A percentile compares a stretch with the other conserved stretches of the same genome.
Conservation (phyloP, 2,113 vertebrate genomes). For the Ictalurus punctatus region DNA sequence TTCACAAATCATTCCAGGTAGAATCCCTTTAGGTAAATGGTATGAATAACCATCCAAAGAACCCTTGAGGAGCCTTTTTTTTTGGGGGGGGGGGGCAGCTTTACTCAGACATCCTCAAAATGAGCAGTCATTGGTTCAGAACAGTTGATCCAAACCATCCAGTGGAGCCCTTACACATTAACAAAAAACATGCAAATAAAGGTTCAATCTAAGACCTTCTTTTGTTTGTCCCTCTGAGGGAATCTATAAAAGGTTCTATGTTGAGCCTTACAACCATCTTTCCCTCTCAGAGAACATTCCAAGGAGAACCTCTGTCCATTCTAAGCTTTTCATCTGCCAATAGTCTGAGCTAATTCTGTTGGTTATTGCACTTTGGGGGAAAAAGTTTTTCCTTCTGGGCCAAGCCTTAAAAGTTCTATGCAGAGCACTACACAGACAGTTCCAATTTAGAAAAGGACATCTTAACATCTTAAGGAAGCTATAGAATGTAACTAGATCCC, state of each 20-base stretch:
- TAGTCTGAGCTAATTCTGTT: not conserved
- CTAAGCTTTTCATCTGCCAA: not conserved
- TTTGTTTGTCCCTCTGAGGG: not conserved
- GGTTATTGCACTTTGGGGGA: not conserved
- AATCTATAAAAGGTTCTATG: not conserved
- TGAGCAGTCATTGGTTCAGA: not conserved
- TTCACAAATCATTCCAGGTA: not conserved
- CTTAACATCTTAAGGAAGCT: too few relatives aligned
- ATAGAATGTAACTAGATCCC: too few relatives aligned
- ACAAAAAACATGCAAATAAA: not conserved
- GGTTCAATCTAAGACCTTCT: not conserved
- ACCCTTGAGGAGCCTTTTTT: not conserved
- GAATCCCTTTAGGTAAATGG: not conserved
- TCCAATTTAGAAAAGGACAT: too few relatives aligned
- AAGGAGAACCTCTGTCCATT: not conserved
- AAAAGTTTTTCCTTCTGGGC: not conserved
- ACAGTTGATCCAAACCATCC: not conserved
- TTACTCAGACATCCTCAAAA: not conserved
- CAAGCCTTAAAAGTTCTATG: not conserved
- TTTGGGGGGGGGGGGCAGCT: accelerated
- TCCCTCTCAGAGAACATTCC: not conserved
- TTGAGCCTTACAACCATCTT: not conserved
- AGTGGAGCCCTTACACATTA: not conserved
- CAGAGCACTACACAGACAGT: not conserved
- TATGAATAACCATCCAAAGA: not conserved